Evolutionary conservation across 2,888 invertebrate species (phyloP).

Genomic region (Orchesella flavescens): DNA sequence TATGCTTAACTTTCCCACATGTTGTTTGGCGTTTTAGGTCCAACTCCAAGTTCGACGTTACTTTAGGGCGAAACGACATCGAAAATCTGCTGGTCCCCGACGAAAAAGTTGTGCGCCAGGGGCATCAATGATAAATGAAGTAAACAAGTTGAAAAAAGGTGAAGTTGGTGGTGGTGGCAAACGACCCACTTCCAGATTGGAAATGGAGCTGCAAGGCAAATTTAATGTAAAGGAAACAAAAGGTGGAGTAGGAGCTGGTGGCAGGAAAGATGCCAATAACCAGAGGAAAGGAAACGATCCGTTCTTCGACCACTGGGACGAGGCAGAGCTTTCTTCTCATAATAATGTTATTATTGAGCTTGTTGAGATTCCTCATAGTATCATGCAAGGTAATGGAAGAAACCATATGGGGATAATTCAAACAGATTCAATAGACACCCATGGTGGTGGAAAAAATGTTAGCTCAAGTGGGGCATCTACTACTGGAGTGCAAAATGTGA

Average conservation of each 20-base stretch:
- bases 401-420: constrained; percentile 1
- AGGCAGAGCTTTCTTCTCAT: constrained; percentile 68
- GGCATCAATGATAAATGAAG: constrained; percentile 32
- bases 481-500: neutral
- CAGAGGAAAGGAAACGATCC: constrained; percentile 30
- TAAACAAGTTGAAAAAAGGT: constrained; percentile 6
- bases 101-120: constrained; percentile 43
- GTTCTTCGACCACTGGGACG: constrained; percentile 67
- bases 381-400: constrained; percentile 20
- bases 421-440: neutral
- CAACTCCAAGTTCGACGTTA: constrained; percentile 42
- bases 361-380: constrained; percentile 65
- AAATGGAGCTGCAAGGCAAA: constrained; percentile 33
- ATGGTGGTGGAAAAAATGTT: neutral
- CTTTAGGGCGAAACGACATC: constrained; percentile 27
- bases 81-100: constrained; percentile 27
- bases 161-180: neutral
- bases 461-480: neutral
- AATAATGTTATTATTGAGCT: constrained; percentile 69
- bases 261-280: neutral
- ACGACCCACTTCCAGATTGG: constrained; percentile 8
- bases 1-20: neutral
- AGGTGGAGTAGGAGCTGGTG: neutral
- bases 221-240: constrained; percentile 3
- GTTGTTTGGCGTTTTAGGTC: constrained; percentile 22